Base-by-base conservation (phyloP, 2,113 vertebrate species). In the Calypte anna region DNA sequence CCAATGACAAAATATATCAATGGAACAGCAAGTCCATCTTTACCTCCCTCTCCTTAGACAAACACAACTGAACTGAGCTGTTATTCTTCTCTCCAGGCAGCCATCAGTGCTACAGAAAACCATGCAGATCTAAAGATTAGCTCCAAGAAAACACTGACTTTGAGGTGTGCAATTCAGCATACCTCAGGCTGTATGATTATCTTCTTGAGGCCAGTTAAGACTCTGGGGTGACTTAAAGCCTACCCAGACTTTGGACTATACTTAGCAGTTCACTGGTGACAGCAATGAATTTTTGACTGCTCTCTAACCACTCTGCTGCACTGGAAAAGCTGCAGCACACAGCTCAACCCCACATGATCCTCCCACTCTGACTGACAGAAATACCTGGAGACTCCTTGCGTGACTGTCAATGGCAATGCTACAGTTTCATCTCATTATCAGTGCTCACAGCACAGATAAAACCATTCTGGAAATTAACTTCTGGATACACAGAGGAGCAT, bases 401-500 rank as follows among this genome's bases (percentile, higher is more conserved):
- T 66, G 74, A n/a, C 91, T 74, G 63, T 90, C 80, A 84, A 44
- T 81, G 82, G 87, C 78, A 96, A 93, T 36, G 48, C 62, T 89
- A 95, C 57, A 62, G 54, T 88, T 89, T 85, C 81, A 94, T 94
- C 90, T 87, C 91, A 85, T 93, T 93, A 96, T 84, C 86, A 55
- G 70, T 44, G 79, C 58, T 91, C 94, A 86, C 76, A 91, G 82
- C 58, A 88, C 2, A 57, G 69, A 92, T 55, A 94, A 93, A 88
- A 75, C 54, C 93, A 85, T 83, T 88, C 82, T 95, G n/a, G 3
- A 96, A 96, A 96, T 94, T 83, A 96, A 94, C 91, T 93, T 94
- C 75, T 82, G 87, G 67, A 66, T 76, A 61, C 67, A 72, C 0
- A 0, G 40, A 96, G 63, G 36, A 94, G 27, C 81, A 86, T 77